Conservation (phyloP, 37 sponge, comb jelly and placozoan species). For the Crambe crambe region DNA sequence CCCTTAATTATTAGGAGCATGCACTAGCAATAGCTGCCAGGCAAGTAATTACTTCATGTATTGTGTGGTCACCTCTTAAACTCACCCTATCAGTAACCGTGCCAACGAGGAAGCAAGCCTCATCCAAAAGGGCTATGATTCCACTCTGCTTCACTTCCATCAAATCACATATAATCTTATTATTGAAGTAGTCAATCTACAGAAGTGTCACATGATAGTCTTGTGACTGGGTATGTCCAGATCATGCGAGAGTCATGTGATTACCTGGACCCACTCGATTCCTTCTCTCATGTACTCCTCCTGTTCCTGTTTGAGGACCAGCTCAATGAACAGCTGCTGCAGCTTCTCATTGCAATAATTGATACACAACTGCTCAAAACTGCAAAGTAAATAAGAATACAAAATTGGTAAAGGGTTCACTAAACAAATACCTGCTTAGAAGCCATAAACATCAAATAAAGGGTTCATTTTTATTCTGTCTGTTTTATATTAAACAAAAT, state of each 20-base stretch:
- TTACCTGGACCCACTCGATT: slow-evolving; percentile 86
- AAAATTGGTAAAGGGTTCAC: not conserved
- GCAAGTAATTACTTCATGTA: not conserved
- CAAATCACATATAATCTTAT: slow-evolving; percentile 78
- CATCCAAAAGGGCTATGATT: slow-evolving; percentile 76
- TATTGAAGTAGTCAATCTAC: slow-evolving; percentile 85
- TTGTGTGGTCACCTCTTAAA: not conserved
- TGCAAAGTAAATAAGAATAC: slow-evolving; percentile 1
- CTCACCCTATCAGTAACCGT: slow-evolving; percentile 48
- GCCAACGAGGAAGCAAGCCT: slow-evolving; percentile 69
- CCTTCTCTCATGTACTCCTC: slow-evolving; percentile 86
- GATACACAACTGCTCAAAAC: slow-evolving; percentile 98
- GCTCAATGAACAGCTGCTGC: slow-evolving; percentile 92
- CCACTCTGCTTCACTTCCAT: slow-evolving; percentile 64
- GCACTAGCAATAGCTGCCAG: too few species aligned
- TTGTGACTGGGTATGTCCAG: not conserved
- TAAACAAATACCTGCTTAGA: not conserved
- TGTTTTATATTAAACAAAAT: too few species aligned
- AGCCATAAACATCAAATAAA: too few species aligned
- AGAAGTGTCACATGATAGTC: not conserved
- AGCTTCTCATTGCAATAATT: slow-evolving; percentile 99
- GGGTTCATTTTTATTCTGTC: too few species aligned
- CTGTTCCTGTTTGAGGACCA: slow-evolving; percentile 78
- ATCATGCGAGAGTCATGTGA: not conserved
- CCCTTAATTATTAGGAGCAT: too few species aligned